Evolutionary conservation across 2,888 invertebrate genomes (phyloP).

Genomic region (Dryobota labecula): DNA sequence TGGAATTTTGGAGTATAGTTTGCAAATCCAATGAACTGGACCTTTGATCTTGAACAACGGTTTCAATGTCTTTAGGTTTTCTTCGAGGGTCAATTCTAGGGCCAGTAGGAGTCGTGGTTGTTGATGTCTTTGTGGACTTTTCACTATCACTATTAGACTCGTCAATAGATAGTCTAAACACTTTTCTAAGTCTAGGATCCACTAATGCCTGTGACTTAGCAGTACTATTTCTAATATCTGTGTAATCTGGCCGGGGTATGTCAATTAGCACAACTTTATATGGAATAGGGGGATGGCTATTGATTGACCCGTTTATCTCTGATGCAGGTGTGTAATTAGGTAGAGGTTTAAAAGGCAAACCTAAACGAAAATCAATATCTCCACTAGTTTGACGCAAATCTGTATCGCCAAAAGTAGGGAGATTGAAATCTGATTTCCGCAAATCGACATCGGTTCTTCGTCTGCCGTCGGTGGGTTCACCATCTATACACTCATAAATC

Average conservation of each 20-base stretch:
- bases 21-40: conserved; percentile 89
- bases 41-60: conserved; percentile 76
- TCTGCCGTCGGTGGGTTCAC: conserved; percentile 87
- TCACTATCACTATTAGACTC: conserved; percentile 91
- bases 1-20: conserved; percentile 92
- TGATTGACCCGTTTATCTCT: conserved; percentile 96
- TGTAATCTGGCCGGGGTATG: conserved; percentile 94
- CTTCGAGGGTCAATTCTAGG: conserved; percentile 88
- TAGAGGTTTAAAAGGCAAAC: conserved; percentile 94
- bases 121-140: conserved; percentile 79
- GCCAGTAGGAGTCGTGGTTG: conserved; percentile 71
- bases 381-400: conserved; percentile 91
- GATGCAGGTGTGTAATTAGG: conserved; percentile 96
- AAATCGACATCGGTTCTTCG: conserved; percentile 89
- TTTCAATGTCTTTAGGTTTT: conserved; percentile 84
- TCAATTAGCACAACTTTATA: conserved; percentile 92
- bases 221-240: conserved; percentile 93
- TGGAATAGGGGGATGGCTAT: conserved; percentile 93
- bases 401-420: conserved; percentile 91
- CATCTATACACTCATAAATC: conserved; percentile 91
- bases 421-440: conserved; percentile 88
- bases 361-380: conserved; percentile 94
- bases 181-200: conserved; percentile 94
- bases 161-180: conserved; percentile 92
- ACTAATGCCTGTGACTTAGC: conserved; percentile 93